Percentiles rank a stretch among this genome's conserved stretches.
Conservation (phyloP, 2,888 invertebrate species). For the Pantelozetes paolii region DNA sequence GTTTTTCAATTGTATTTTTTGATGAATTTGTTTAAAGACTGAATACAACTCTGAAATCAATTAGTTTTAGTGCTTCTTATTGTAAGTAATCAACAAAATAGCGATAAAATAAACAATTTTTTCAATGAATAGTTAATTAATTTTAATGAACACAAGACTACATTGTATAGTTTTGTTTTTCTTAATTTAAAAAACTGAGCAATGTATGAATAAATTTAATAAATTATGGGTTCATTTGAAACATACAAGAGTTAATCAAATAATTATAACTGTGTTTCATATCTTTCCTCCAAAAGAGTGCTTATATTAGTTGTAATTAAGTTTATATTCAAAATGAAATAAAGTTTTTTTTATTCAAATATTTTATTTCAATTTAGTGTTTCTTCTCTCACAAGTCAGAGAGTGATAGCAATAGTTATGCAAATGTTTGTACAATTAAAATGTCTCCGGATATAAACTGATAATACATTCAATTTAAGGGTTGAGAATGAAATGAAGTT, state of each 20-base stretch:
- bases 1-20: neutral
- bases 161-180: no score
- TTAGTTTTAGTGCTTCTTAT: conserved; percentile 5
- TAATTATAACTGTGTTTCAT: neutral
- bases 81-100: neutral
- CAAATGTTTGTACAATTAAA: no score
- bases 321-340: no score
- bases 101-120: neutral
- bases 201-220: neutral
- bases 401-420: no score
- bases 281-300: no score
- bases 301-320: neutral
- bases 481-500: no score
- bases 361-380: no score
- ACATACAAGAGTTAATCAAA: conserved; percentile 2
- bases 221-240: neutral
- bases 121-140: neutral
- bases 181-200: neutral
- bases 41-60: neutral
- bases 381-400: no score
- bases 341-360: neutral
- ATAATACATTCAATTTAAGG: no score
- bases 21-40: neutral
- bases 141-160: no score
- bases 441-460: no score